phyloP scores from a whole-genome alignment of 2,797 vertebrate species.

The Lindbergichthys nudifrons region DNA sequence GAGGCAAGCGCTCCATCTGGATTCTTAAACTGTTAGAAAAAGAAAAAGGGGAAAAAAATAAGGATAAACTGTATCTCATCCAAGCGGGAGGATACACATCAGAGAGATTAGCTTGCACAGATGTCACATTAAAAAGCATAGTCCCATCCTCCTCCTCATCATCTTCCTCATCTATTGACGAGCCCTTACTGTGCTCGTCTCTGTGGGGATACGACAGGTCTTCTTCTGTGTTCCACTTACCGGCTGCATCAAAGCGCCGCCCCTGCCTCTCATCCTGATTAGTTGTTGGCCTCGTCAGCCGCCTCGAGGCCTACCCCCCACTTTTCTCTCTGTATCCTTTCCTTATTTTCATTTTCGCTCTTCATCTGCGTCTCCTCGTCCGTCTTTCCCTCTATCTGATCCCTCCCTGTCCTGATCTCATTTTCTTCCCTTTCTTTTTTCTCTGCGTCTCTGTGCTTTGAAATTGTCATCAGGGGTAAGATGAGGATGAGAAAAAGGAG shows the following conservation, averaged over 20 bases:
- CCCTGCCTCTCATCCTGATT: conserved; percentile 62
- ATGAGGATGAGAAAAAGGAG: conserved; percentile 51
- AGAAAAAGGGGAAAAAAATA: background rate
- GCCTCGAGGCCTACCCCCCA: conserved; percentile 10
- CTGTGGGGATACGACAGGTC: conserved; percentile 33
- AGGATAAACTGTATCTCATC: conserved; percentile 58
- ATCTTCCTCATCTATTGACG: conserved; percentile 18
- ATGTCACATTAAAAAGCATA: conserved; percentile 67
- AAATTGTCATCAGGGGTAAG: conserved; percentile 23
- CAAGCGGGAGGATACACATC: conserved; percentile 57
- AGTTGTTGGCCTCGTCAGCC: conserved; percentile 37
- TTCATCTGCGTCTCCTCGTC: conserved; percentile 25
- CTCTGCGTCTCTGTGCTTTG: conserved; percentile 13
- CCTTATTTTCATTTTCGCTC: conserved; percentile 14
- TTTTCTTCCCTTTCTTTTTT: conserved; percentile 6
- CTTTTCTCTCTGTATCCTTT: background rate
- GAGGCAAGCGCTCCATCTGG: conserved; percentile 57
- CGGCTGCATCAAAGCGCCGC: conserved; percentile 57
- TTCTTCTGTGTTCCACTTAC: conserved; percentile 43
- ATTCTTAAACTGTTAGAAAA: conserved; percentile 31
- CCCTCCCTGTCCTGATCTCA: conserved; percentile 24
- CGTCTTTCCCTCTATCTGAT: conserved; percentile 8
- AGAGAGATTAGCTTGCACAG: conserved; percentile 59
- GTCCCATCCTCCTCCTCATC: conserved; percentile 63
- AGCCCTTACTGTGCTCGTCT: conserved; percentile 39